Evolutionary conservation across 2,888 invertebrate genomes (phyloP).

Genomic region (Steinernema hermaphroditum): DNA sequence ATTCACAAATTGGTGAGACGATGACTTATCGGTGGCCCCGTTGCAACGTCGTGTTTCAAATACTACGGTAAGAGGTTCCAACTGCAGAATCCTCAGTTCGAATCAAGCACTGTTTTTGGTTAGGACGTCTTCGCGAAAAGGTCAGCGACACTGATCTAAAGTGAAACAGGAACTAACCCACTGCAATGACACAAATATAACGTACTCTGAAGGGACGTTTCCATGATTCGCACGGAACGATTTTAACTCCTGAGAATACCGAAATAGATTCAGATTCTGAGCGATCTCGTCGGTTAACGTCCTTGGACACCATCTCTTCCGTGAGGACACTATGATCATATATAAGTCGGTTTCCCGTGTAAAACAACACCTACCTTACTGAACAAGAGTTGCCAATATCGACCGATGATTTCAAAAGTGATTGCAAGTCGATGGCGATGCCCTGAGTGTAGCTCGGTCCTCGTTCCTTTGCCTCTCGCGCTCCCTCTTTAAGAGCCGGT

Average conservation of each 20-base stretch:
- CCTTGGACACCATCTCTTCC: not conserved
- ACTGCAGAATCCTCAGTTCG: too few relatives aligned
- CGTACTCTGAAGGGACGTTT: slow-evolving; percentile 2
- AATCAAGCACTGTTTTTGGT: too few relatives aligned
- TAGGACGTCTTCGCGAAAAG: not conserved
- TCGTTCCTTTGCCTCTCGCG: not conserved
- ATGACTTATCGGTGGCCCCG: too few relatives aligned
- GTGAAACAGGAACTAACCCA: not conserved
- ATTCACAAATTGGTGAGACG: too few relatives aligned
- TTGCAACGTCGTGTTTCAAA: too few relatives aligned
- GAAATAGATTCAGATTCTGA: slow-evolving; percentile 14
- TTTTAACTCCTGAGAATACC: not conserved
- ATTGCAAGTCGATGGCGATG: slow-evolving; percentile 6
- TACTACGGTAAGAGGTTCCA: too few relatives aligned
- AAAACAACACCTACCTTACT: not conserved
- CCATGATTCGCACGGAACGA: slow-evolving; percentile 16
- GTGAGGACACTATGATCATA: not conserved
- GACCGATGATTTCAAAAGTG: not conserved
- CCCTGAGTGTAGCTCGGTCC: slow-evolving; percentile 4
- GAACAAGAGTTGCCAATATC: not conserved
- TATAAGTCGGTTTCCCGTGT: not conserved
- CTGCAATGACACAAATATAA: not conserved
- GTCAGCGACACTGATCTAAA: slow-evolving; percentile 8
- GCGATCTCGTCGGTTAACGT: not conserved
- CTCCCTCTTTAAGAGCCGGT: not conserved